A percentile compares a stretch with the other conserved stretches of the same genome.
Evolutionary conservation across 64 coral and sea anemone species (phyloP).

Genomic region (Catalaphyllia jardinei): DNA sequence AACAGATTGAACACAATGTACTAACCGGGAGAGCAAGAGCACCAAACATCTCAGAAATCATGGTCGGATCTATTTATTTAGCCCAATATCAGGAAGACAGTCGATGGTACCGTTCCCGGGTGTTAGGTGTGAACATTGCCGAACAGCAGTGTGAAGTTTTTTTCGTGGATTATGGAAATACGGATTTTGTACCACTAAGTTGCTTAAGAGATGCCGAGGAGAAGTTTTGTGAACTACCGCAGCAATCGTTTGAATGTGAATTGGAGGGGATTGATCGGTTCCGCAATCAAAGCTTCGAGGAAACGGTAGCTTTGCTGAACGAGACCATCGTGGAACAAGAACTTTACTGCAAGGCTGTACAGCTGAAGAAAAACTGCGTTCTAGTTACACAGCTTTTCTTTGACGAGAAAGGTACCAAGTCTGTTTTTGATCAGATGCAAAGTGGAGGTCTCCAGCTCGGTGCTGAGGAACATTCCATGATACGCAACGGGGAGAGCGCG

Average conservation of each 20-base stretch:
- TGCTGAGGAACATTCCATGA: conserved; percentile 4
- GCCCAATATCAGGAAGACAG: conserved; percentile 79
- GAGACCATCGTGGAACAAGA: conserved; percentile 74
- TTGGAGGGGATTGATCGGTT: conserved; percentile 52
- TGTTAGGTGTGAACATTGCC: conserved; percentile 52
- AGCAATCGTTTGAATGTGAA: conserved; percentile 61
- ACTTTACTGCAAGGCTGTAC: conserved; percentile 66
- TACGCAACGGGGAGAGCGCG: conserved; percentile 41
- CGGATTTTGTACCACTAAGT: conserved; percentile 61
- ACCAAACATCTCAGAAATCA: conserved; percentile 40
- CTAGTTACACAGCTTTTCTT: conserved; percentile 70
- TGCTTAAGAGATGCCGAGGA: conserved; percentile 61
- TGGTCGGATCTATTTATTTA: conserved; percentile 75
- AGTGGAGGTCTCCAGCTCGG: not conserved
- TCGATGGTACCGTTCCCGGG: conserved; percentile 85
- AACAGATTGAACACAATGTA: conserved; percentile 83
- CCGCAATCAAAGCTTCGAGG: conserved; percentile 21
- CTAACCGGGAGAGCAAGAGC: conserved; percentile 14
- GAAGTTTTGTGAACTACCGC: conserved; percentile 45
- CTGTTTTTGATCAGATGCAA: conserved; percentile 50
- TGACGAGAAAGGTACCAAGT: conserved; percentile 51
- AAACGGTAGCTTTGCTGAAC: conserved; percentile 50
- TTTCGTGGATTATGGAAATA: conserved; percentile 97
- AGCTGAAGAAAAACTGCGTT: conserved; percentile 72
- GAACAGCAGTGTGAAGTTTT: conserved; percentile 69